phyloP scores from a whole-genome alignment of 2,113 vertebrate genomes.

The Tachysurus vachellii region DNA sequence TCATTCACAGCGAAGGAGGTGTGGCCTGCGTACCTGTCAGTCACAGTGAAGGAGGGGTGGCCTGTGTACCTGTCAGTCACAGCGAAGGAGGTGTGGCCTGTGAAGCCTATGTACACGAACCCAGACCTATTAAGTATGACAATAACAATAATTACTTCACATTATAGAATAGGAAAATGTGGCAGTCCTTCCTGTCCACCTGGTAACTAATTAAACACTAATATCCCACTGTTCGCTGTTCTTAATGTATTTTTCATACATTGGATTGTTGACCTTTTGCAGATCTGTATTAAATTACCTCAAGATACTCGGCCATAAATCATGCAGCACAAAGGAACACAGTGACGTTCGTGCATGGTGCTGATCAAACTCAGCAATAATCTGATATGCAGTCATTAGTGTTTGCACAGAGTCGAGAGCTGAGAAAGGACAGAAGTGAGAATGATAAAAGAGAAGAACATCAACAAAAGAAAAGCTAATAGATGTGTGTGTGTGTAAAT shows the following conservation, averaged over 20 bases:
- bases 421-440: constrained; percentile 44
- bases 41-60: neutral
- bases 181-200: neutral
- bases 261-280: neutral
- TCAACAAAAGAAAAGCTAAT: neutral
- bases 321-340: neutral
- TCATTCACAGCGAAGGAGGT: neutral
- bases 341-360: neutral
- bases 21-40: neutral
- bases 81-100: neutral
- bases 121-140: neutral
- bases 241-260: neutral
- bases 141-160: neutral
- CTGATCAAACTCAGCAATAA: constrained; percentile 56
- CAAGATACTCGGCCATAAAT: neutral
- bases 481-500: constrained; percentile 30
- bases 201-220: neutral
- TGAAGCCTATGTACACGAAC: neutral
- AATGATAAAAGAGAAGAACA: neutral
- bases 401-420: constrained; percentile 36
- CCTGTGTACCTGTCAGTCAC: neutral
- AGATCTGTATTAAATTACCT: neutral
- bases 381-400: constrained; percentile 53
- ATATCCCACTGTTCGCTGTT: neutral
- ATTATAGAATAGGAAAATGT: neutral